phyloP scores from a whole-genome alignment of 2,797 vertebrate genomes.

The Sebastes goodei region DNA sequence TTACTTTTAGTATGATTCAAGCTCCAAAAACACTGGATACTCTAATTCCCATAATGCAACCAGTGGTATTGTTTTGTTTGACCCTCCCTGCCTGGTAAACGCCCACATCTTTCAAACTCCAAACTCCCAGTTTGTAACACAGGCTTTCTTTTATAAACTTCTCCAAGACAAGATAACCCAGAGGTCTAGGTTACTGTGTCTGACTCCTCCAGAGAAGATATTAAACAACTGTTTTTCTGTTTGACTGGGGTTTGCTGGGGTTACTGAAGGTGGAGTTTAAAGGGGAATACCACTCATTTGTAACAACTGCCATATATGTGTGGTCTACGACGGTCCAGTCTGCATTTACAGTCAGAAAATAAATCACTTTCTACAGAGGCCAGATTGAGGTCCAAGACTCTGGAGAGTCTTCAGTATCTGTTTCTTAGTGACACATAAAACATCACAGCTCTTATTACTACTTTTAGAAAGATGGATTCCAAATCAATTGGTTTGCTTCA shows the following conservation, averaged over 20 bases:
- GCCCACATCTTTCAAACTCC: too few species aligned
- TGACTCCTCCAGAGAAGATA: neutral
- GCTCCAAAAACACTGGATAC: neutral
- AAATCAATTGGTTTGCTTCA: neutral
- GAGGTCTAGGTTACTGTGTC: neutral
- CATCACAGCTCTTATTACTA: neutral
- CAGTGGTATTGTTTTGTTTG: too few species aligned
- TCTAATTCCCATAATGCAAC: too few species aligned
- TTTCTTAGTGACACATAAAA: neutral
- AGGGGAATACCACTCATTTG: slow-evolving; percentile 33
- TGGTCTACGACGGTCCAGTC: slow-evolving; percentile 4
- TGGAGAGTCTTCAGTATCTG: neutral
- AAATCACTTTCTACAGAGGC: neutral
- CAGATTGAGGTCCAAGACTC: neutral
- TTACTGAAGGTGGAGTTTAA: slow-evolving; percentile 24
- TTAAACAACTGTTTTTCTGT: neutral
- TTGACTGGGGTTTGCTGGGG: neutral
- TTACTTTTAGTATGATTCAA: neutral
- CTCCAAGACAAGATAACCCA: neutral
- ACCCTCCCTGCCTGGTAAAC: too few species aligned
- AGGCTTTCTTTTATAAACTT: neutral
- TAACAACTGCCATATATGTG: slow-evolving; percentile 49
- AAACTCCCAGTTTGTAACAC: neutral
- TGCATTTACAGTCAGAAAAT: slow-evolving; percentile 18
- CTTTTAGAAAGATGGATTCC: neutral